Base-by-base conservation (phyloP, 2,888 invertebrate genomes). In the Meta bourneti region DNA sequence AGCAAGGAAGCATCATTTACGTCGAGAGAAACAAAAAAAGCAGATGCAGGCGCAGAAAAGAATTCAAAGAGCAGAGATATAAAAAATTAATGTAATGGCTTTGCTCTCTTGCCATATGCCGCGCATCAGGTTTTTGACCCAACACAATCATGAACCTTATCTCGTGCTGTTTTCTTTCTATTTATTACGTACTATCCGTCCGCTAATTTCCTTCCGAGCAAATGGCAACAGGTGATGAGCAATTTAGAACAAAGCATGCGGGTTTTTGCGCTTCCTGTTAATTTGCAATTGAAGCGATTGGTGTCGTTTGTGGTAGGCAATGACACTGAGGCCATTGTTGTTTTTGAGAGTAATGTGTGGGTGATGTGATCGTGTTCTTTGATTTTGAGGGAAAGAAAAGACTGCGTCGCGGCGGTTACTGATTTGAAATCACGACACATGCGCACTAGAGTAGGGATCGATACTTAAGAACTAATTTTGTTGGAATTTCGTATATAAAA, bases 81-180 rank as follows among this genome's bases (percentile, higher is more conserved):
- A 72, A 19, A 72, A 72, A 72, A 72, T 20, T 20, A 6, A 72
- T 8, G 11, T 20, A 79, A 79, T 79, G 79, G 20, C 49, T 6
- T 70, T 81, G 19, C 20, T 72, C 49, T 16, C 19, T 51, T 77
- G 51, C 81, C 81, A 70, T 81, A 81, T 81, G 71, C 61, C 61
- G 81, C 13, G 13, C 16, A 61, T 61, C 83, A 71, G 83, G 83
- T 83, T 83, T 83, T 83, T 83, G 83, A 83, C 83, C 83, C 20
- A 72, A 19, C 81, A 70, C 49, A 19, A 72, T 72, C 72, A 19
- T 9, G 19, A 72, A 20, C 19, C 19, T 19, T 72, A 20, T 72
- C 19, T 69, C 69, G 11, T 7, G 13, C 16, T 69, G 20, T 19
- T 72, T 19, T 72, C 9, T 69, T 7, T 72, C 9, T 72, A 19